Conservation (phyloP, 2,888 invertebrate species). For the Drosophila anceps region DNA sequence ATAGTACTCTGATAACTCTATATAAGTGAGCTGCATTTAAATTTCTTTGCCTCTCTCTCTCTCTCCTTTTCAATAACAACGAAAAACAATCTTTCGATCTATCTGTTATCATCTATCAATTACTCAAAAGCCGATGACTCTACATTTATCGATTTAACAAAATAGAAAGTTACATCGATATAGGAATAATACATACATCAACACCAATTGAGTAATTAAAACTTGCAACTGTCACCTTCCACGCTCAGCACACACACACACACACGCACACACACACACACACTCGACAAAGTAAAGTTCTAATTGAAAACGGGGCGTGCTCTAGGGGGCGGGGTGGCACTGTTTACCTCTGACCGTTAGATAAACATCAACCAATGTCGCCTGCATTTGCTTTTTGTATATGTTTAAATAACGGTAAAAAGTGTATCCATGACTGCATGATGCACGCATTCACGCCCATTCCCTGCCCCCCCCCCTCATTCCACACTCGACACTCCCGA, state of each 20-base stretch:
- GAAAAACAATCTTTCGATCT: not conserved
- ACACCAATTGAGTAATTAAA: constrained; percentile 70
- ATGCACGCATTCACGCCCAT: constrained; percentile 59
- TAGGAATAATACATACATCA: constrained; percentile 27
- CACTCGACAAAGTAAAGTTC: constrained; percentile 42
- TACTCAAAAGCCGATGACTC: constrained; percentile 15
- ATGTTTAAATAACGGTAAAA: constrained; percentile 56
- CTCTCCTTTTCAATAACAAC: not conserved
- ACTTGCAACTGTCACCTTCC: constrained; percentile 41
- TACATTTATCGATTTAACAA: constrained; percentile 52
- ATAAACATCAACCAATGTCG: constrained; percentile 48
- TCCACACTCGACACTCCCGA: not conserved
- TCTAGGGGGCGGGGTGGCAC: constrained; percentile 1
- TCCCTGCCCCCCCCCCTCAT: not conserved
- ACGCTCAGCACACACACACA: constrained; percentile 12
- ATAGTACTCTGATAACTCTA: not conserved
- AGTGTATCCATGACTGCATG: constrained; percentile 72
- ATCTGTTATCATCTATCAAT: not conserved
- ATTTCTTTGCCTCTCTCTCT: not conserved
- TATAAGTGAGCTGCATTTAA: not conserved
- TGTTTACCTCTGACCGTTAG: constrained; percentile 66
- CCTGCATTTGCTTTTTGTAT: constrained; percentile 34
- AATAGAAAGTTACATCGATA: constrained; percentile 52
- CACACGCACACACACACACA: constrained; percentile 17
- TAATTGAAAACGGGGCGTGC: constrained; percentile 55